Evolutionary conservation across 2,113 vertebrate genomes (phyloP).

Genomic region (Channa maculata): DNA sequence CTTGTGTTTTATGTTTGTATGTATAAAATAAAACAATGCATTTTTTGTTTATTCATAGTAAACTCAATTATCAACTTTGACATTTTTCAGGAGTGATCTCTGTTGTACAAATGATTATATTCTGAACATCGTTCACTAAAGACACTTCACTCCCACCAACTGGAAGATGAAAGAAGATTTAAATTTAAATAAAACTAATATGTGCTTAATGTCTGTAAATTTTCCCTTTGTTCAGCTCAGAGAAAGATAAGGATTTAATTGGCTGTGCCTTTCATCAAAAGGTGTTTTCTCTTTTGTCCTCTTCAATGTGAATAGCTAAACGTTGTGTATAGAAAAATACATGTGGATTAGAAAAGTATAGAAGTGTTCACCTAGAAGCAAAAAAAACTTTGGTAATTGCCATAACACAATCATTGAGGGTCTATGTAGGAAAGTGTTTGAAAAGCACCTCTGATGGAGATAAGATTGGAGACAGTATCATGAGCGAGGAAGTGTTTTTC

Average conservation of each 20-base stretch:
- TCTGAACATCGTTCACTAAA: too few species aligned
- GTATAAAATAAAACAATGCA: too few species aligned
- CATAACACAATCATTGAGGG: constrained; percentile 79
- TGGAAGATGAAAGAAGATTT: constrained; percentile 41
- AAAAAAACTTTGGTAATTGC: constrained; percentile 78
- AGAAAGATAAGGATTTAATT: constrained; percentile 61
- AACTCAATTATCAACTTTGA: too few species aligned
- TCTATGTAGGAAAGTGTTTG: constrained; percentile 79
- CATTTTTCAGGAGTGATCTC: too few species aligned
- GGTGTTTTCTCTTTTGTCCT: constrained; percentile 70
- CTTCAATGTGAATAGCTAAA: constrained; percentile 54
- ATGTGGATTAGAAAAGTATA: constrained; percentile 39
- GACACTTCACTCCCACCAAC: constrained; percentile 10
- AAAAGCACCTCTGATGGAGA: constrained; percentile 80
- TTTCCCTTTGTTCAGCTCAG: constrained; percentile 60
- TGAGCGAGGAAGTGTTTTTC: constrained; percentile 67
- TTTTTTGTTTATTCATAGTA: neutral
- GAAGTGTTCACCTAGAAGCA: constrained; percentile 77
- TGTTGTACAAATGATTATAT: too few species aligned
- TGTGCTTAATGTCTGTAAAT: constrained; percentile 33
- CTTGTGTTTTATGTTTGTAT: constrained; percentile 5
- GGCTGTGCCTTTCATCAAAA: constrained; percentile 65
- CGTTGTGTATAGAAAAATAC: constrained; percentile 50
- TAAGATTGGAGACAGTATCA: constrained; percentile 80
- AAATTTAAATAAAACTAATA: constrained; percentile 44